These are phyloP conservation scores for Brachypodius melanocephalos DNA, from an alignment of 2,113 vertebrate species.

Conservation along the genomic window DNA sequence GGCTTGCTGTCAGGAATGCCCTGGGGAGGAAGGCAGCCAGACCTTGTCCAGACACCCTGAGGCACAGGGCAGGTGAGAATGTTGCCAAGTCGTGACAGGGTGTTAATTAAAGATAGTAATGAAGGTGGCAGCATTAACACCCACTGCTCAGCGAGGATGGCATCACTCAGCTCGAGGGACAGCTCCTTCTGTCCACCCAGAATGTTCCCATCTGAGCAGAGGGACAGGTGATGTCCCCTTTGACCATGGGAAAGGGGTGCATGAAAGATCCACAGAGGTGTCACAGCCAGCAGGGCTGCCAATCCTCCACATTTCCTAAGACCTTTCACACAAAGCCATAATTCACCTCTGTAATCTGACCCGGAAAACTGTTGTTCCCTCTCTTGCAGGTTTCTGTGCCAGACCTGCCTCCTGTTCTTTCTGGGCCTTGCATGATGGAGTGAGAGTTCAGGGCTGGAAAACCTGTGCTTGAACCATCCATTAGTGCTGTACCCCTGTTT, in stretches of 20 bases:
- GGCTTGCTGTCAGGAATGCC: background rate
- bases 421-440: background rate
- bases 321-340: background rate
- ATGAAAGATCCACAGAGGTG: background rate
- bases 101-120: background rate
- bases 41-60: background rate
- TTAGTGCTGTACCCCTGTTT: background rate
- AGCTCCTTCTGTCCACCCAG: background rate
- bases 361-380: background rate
- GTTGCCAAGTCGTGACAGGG: background rate
- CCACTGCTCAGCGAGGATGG: background rate
- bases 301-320: background rate
- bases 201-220: background rate
- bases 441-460: background rate
- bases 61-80: background rate
- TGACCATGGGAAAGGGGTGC: background rate
- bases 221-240: background rate
- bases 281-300: background rate
- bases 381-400: background rate
- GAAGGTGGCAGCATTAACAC: background rate
- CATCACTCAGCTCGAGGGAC: background rate
- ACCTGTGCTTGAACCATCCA: fast-evolving
- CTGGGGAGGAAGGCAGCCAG: background rate
- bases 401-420: background rate
- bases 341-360: background rate